These are phyloP conservation scores for Herminia tarsipennalis DNA, from an alignment of 2,888 invertebrate species.

Conservation along the genomic window DNA sequence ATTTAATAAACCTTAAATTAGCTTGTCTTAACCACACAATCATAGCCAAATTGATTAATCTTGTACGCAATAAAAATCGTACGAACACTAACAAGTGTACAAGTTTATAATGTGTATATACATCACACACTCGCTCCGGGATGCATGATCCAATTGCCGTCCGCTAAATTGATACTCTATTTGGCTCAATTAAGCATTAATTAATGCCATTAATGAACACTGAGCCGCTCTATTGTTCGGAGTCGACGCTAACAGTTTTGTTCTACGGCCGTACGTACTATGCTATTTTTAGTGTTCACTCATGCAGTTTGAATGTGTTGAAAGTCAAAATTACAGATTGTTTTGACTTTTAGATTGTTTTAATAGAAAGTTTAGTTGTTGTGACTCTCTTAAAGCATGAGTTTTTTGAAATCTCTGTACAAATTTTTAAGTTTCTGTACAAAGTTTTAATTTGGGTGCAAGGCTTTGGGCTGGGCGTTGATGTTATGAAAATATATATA, in stretches of 20 bases:
- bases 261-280: slow-evolving; percentile 7
- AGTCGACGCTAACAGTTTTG: slow-evolving; percentile 37
- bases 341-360: background rate
- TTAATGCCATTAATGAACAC: slow-evolving; percentile 81
- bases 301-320: slow-evolving; percentile 13
- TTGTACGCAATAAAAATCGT: background rate
- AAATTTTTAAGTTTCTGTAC: too few relatives aligned
- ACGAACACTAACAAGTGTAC: background rate
- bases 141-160: slow-evolving; percentile 80
- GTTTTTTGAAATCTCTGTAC: too few relatives aligned
- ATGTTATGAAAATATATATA: too few relatives aligned
- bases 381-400: too few relatives aligned
- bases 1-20: too few relatives aligned
- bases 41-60: too few relatives aligned
- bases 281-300: slow-evolving; percentile 32
- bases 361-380: too few relatives aligned
- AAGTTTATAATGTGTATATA: slow-evolving; percentile 7
- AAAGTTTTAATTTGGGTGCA: too few relatives aligned
- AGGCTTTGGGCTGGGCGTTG: too few relatives aligned
- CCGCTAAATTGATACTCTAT: slow-evolving; percentile 83
- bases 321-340: too few relatives aligned
- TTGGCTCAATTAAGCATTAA: slow-evolving; percentile 84
- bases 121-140: slow-evolving; percentile 45
- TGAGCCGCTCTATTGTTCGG: slow-evolving; percentile 69
- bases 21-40: too few relatives aligned